Evolutionary conservation across 2,113 vertebrate genomes (phyloP).

Genomic region (Genyomyrus donnyi): DNA sequence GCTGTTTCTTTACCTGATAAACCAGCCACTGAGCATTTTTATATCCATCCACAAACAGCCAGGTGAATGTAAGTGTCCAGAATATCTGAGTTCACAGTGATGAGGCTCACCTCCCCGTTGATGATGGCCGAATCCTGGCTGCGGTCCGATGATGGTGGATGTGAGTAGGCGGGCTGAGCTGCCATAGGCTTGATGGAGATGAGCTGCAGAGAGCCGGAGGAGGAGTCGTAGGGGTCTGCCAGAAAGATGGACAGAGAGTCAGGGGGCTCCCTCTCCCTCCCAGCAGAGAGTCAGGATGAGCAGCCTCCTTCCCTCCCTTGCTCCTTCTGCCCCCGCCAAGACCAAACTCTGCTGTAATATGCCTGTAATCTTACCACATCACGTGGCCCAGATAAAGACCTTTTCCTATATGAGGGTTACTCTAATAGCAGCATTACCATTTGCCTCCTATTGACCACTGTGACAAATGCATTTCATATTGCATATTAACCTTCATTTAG

Average conservation of each 20-base stretch:
- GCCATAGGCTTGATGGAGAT: constrained; percentile 81
- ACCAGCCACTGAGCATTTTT: not conserved
- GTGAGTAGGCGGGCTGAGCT: constrained; percentile 66
- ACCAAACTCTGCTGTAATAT: not conserved
- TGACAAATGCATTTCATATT: not conserved
- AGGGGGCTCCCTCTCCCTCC: constrained; percentile 49
- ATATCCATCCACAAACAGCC: not conserved
- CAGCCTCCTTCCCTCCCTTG: constrained; percentile 44
- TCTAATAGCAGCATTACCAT: not conserved
- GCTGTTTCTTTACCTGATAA: not conserved
- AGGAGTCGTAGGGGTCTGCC: constrained; percentile 81
- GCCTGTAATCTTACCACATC: not conserved
- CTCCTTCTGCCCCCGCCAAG: not conserved
- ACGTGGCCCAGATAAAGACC: not conserved
- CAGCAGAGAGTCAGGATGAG: constrained; percentile 18
- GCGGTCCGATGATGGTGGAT: constrained; percentile 71
- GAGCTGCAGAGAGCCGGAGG: constrained; percentile 90
- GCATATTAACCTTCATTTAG: not conserved
- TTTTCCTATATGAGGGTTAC: not conserved
- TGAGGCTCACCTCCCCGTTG: constrained; percentile 81
- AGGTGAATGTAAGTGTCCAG: not conserved
- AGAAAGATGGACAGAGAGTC: constrained; percentile 51
- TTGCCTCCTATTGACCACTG: not conserved
- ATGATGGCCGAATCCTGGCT: constrained; percentile 76
- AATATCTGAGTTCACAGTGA: not conserved